Evolutionary conservation across 1,140 invertebrate species (phyloP), one percentile per base, ranked within the genome.

Genomic region (Drosophila ananassae): DNA sequence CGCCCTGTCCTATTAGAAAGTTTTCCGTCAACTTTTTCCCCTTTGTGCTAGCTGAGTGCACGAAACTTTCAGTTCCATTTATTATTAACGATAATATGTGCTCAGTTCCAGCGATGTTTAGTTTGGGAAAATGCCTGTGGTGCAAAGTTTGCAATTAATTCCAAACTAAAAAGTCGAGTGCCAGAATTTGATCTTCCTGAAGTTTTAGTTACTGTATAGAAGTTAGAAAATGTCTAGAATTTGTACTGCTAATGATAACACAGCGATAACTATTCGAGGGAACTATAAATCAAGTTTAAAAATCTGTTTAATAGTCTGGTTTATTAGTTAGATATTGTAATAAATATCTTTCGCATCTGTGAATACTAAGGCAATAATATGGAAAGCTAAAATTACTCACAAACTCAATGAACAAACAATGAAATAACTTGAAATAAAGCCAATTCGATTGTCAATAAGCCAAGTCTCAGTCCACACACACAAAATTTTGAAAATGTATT

Each of bases 1-100:
- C 44, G n/a, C 39, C 21, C 22, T 46, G 17, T 44, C 32, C 34
- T 13, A 17, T 25, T 12, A 22, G 39, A 83, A 60, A 55, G 56
- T 68, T 67, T 55, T 32, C 25, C 39, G 30, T 39, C 58, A 81
- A 76, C 62, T 76, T 76, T 44, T 21, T 9, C 12, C 2, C 12
- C 21, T 30, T 30, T 55, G 47, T 67, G 48, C 48, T 37, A 17
- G 50, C 39, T 21, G 47, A 46, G 17, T n/a, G 48, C 8, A 44
- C 12, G 13, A 55, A 87, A 87, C 64, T 87, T 78, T 62, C 22
- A 22, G 51, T 52, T 82, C 55, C 61, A 75, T 85, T 74, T 54
- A 77, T 84, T 80, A 87, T 84, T 80, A 75, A 81, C 69, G 47
- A 56, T 50, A 73, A 73, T 79, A 44, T 60, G 34, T 62, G 55